Percentiles rank a stretch among this genome's conserved stretches.
These are phyloP conservation scores for Griposia aprilina DNA, from an alignment of 2,888 invertebrate genomes.

Conservation along the genomic window DNA sequence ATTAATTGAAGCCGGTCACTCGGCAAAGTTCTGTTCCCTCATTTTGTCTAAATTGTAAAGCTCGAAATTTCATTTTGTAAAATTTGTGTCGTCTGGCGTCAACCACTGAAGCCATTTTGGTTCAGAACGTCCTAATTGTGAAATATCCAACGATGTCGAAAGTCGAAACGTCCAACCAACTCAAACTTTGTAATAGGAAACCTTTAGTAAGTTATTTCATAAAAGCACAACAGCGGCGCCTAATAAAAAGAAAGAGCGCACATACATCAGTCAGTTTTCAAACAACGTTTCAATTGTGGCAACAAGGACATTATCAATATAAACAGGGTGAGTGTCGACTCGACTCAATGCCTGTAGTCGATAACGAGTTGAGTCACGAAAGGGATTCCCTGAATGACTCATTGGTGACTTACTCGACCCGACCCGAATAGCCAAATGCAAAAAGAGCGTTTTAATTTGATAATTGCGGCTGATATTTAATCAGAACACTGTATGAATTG, in stretches of 20 bases:
- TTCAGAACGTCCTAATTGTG: constrained; percentile 1
- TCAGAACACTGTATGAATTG: constrained; percentile 6
- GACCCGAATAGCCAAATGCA: constrained; percentile 49
- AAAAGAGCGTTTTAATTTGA: constrained; percentile 27
- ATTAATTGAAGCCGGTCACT: constrained; percentile 25
- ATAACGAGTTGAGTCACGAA: constrained; percentile 88
- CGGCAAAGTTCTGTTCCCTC: constrained; percentile 12
- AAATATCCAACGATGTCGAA: constrained; percentile 6
- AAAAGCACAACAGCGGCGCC: constrained; percentile 4
- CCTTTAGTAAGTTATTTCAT: neutral
- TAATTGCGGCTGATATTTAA: constrained; percentile 15
- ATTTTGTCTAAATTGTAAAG: constrained; percentile 5
- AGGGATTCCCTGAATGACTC: constrained; percentile 89
- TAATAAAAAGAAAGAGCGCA: constrained; percentile 22
- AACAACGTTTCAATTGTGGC: constrained; percentile 64
- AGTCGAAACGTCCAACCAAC: neutral
- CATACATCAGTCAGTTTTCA: constrained; percentile 44
- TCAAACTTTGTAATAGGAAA: neutral
- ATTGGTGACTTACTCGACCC: constrained; percentile 69
- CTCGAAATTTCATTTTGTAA: constrained; percentile 7
- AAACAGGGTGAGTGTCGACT: constrained; percentile 77
- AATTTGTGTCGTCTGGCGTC: neutral
- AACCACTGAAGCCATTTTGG: neutral
- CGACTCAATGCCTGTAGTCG: constrained; percentile 78
- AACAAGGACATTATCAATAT: constrained; percentile 79